These are phyloP conservation scores for Pegoplata infirma DNA, from an alignment of 2,888 invertebrate species.

Conservation along the genomic window DNA sequence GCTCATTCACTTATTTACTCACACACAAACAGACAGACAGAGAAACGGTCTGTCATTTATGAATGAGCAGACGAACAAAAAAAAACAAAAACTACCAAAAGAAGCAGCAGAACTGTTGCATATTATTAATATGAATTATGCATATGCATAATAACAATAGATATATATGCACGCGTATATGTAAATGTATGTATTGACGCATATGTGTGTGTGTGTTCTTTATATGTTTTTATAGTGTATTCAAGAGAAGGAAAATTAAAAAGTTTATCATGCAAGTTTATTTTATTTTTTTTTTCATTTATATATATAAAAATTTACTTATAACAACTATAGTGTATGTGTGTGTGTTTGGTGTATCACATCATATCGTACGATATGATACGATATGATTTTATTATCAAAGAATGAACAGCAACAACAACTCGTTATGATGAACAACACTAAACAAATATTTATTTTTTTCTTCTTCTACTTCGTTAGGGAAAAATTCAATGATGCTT, in stretches of 20 bases:
- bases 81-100: neutral
- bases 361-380: neutral
- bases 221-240: neutral
- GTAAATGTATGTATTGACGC: too few species aligned
- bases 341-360: neutral
- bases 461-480: neutral
- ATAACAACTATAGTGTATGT: neutral
- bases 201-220: neutral
- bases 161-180: neutral
- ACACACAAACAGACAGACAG: neutral
- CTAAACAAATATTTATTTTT: constrained; percentile 37
- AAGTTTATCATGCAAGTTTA: constrained; percentile 34
- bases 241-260: constrained; percentile 38
- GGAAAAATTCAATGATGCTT: neutral
- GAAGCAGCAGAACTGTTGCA: constrained; percentile 35
- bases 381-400: neutral
- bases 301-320: neutral
- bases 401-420: constrained; percentile 4
- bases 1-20: neutral
- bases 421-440: constrained; percentile 4
- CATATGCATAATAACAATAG: neutral
- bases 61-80: neutral
- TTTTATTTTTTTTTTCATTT: too few species aligned
- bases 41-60: neutral
- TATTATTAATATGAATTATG: constrained; percentile 15